These are phyloP conservation scores for Urocitellus parryii DNA, from an alignment of 2,113 vertebrate species.

Conservation along the genomic window DNA sequence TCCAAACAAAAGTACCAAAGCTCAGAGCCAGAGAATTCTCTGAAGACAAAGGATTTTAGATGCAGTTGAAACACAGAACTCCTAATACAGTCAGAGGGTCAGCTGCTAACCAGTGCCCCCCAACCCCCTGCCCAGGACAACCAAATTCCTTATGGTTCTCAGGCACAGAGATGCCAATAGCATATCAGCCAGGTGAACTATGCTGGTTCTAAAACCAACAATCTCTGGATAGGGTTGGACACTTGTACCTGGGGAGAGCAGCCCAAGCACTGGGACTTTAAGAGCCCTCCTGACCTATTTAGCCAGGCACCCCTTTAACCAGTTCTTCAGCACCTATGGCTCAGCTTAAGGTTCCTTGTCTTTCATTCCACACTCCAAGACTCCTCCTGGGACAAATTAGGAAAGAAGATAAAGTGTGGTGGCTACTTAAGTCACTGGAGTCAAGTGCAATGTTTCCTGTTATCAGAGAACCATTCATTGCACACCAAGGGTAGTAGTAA, in stretches of 20 bases:
- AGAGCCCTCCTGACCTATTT: rapidly evolving
- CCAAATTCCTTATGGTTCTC: not conserved
- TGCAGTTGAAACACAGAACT: slow-evolving; percentile 10
- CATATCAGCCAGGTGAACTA: not conserved
- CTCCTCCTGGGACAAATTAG: not conserved
- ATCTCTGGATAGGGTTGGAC: not conserved
- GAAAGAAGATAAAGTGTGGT: not conserved
- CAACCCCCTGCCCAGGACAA: not conserved
- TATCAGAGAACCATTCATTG: not conserved
- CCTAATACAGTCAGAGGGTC: not conserved
- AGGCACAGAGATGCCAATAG: not conserved
- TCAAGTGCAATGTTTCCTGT: not conserved
- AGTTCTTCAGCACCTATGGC: rapidly evolving
- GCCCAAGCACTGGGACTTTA: too few species aligned
- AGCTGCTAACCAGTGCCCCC: not conserved
- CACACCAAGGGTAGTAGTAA: not conserved
- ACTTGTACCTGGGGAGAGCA: not conserved
- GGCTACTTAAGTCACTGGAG: not conserved
- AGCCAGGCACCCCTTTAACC: not conserved
- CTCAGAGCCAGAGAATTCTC: slow-evolving; percentile 49
- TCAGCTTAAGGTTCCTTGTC: not conserved
- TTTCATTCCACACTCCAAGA: not conserved
- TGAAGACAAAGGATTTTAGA: slow-evolving; percentile 60
- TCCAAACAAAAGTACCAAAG: slow-evolving; percentile 21
- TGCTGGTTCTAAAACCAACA: not conserved